These are phyloP conservation scores for Alosa alosa DNA, from an alignment of 2,113 vertebrate species.

Conservation along the genomic window DNA sequence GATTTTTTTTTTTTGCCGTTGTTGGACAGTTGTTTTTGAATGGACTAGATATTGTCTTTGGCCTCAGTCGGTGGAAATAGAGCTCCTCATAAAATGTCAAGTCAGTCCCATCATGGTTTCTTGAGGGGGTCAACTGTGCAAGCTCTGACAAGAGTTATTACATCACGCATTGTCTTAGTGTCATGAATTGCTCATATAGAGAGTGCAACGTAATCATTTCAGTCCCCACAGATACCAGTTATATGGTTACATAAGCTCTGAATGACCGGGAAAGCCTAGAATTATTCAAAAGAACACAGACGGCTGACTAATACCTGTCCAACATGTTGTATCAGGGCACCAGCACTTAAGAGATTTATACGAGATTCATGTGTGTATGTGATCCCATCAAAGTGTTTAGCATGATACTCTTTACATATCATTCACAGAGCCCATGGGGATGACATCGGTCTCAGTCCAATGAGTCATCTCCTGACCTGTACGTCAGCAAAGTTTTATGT, in stretches of 20 bases:
- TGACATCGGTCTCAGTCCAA: neutral
- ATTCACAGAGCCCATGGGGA: neutral
- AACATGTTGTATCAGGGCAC: too few species aligned
- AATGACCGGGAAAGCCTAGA: too few species aligned
- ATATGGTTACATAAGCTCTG: too few species aligned
- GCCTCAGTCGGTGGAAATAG: neutral
- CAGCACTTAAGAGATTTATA: too few species aligned
- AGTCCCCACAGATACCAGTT: too few species aligned
- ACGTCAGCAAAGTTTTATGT: neutral
- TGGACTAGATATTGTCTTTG: neutral
- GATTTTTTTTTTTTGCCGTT: neutral
- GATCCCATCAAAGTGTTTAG: neutral
- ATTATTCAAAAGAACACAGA: too few species aligned
- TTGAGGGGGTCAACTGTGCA: neutral
- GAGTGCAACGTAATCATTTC: too few species aligned
- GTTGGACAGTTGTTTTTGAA: neutral
- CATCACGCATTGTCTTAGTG: too few species aligned
- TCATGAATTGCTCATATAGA: too few species aligned
- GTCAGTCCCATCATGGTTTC: neutral
- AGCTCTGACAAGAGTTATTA: too few species aligned
- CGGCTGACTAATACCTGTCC: too few species aligned
- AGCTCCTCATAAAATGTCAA: neutral
- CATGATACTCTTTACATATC: neutral
- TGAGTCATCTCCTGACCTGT: neutral
- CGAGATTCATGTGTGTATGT: too few species aligned